Base-by-base conservation (phyloP, 2,888 invertebrate species). In the Lasioglossum lativentre region DNA sequence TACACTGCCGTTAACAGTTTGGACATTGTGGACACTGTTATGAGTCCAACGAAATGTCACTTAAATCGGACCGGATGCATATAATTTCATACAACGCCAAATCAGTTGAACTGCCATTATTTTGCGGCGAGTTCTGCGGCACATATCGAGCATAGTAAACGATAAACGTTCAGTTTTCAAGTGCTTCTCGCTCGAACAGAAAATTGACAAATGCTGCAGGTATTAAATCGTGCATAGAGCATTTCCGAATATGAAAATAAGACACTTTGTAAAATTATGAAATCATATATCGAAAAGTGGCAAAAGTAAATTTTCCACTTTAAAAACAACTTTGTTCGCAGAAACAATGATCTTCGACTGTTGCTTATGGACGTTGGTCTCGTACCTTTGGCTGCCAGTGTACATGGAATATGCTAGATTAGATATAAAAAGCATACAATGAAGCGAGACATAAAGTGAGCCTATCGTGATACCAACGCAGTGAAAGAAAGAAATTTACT, bases 381-480 rank as follows among this genome's bases (percentile, higher is more conserved):
- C 63, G 63, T 63, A 63, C 63, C 19, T 63, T 63, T 63, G 63
- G 63, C 63, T 63, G 34, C 14, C 63, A 19, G 63, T 63, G 63
- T 63, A 63, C 63, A 30, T 19, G 30, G 63, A 63, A 63, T 34
- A 30, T 19, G 27, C 10, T 34, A 34, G 68, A 38, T 23, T 19
- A 68, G 23, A 19, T 68, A 1, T 68, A 68, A 34, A 38, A 38
- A 4, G 38, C 38, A 23, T 68, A 34, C 34, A n/a, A 68, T 19
- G 14, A 63, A 16, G 56, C n/a, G n/a, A 63, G 63, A 34, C 63
- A 19, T 70, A 70, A 70, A n/a, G 70, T 70, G 70, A 70, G 70
- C 70, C 70, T 40, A 40, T 40, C 40, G 23, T 70, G 40, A 40
- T 38, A 23, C 5, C 23, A 70, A 70, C 70, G 14, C 23, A 70